These are phyloP conservation scores for Acholoe squamosa DNA, from an alignment of 2,888 invertebrate genomes.

Conservation along the genomic window DNA sequence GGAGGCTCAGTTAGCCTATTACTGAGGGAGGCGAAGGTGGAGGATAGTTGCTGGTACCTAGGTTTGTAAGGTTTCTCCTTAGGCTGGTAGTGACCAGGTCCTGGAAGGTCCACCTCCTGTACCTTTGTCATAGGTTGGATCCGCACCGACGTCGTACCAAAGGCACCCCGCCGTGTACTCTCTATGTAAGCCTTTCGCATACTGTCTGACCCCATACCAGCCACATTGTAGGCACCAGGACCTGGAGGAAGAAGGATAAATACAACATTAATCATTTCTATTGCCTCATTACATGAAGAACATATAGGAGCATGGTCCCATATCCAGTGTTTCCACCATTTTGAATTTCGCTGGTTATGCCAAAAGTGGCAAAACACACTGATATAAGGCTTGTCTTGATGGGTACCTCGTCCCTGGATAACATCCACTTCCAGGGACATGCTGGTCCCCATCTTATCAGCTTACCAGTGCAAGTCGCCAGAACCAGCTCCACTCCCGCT, in stretches of 20 bases:
- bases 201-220: constrained; percentile 82
- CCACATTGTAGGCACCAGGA: constrained; percentile 82
- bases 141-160: constrained; percentile 81
- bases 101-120: constrained; percentile 77
- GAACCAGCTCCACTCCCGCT: no score
- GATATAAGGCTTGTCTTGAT: no score
- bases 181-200: constrained; percentile 82
- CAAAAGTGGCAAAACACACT: no score
- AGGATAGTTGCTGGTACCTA: constrained; percentile 78
- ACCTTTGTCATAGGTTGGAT: constrained; percentile 76
- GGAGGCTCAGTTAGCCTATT: constrained; percentile 74
- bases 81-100: constrained; percentile 81
- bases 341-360: no score
- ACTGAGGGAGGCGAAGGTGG: constrained; percentile 82
- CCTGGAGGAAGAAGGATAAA: constrained; percentile 72
- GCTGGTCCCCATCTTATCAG: no score
- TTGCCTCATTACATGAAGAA: no score
- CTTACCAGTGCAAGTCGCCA: no score
- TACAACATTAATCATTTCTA: no score
- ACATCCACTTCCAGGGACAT: no score
- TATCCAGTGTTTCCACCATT: no score
- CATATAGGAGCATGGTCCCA: no score
- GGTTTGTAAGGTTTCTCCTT: constrained; percentile 77
- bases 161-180: constrained; percentile 81
- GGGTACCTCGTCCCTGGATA: no score